Evolutionary conservation across 2,888 invertebrate genomes (phyloP), one percentile per base, ranked within the genome.

Genomic region (Heliconius charithonia): DNA sequence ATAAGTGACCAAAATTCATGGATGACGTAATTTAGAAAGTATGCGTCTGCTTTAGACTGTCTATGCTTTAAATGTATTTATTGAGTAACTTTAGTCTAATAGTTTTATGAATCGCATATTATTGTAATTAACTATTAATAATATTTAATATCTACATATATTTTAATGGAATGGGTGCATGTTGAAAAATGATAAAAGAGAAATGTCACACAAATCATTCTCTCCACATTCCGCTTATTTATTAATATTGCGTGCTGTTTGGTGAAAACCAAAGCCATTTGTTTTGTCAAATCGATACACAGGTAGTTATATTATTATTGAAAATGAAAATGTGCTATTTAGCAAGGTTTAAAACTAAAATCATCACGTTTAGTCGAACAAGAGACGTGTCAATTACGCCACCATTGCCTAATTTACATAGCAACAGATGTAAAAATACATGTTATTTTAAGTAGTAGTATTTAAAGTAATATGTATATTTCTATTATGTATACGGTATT

Each of bases 1-100:
- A 84, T 59, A 84, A 84, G 56, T 27, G 85, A 82, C 90, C 91
- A 86, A 93, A 93, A 89, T 90, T 88, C 83, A 81, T 85, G 91
- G 85, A 87, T 93, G 93, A 94, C 93, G 93, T 91, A 90, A 92
- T 89, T 89, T 89, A 88, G 91, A 92, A 94, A 93, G 92, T 90
- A 93, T 92, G 91, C 84, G 88, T 86, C 89, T 91, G 89, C 88
- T 91, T 90, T 85, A 88, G 88, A 92, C 90, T 90, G 90, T 73
- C 56, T 37, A 45, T 62, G 62, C 59, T 37, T 74, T 62, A 45
- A 66, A 67, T 62, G n/a, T 51, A 27, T 25, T 37, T 27, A 73
- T 32, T 59, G 22, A 67, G 6, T 37, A 25, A 78, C 32, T 56
- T 59, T 37, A 45, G 25, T 25, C 25, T 41, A 37, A 37, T 37